Conservation (phyloP, 2,888 invertebrate genomes). For the Daptonema setosum region DNA sequence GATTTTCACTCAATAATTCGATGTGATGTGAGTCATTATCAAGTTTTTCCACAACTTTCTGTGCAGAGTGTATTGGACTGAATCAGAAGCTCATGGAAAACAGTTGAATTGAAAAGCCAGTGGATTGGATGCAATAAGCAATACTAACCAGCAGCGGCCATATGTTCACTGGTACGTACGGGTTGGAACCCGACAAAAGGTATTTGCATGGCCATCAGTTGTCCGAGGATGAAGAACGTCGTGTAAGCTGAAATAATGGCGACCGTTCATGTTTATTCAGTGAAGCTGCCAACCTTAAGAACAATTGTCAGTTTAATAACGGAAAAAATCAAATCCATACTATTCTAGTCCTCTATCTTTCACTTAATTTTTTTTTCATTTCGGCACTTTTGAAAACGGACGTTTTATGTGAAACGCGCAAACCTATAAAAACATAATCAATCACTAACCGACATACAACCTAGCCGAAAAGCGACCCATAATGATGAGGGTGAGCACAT, state of each 20-base stretch:
- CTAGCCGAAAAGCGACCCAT: conserved; percentile 86
- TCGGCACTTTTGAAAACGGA: not conserved
- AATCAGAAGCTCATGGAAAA: too few relatives aligned
- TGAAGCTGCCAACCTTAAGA: too few relatives aligned
- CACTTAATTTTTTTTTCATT: not conserved
- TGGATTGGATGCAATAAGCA: not conserved
- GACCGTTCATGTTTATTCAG: not conserved
- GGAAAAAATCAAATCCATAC: too few relatives aligned
- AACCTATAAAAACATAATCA: conserved; percentile 6
- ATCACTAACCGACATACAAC: conserved; percentile 47
- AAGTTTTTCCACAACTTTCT: too few relatives aligned
- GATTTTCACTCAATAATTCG: too few relatives aligned
- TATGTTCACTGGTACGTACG: conserved; percentile 91
- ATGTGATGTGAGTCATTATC: too few relatives aligned
- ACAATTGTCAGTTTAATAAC: too few relatives aligned
- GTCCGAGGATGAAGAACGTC: conserved; percentile 82
- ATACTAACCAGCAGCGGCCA: conserved; percentile 68
- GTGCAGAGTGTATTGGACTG: too few relatives aligned
- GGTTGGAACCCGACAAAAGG: conserved; percentile 75
- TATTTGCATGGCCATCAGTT: conserved; percentile 81
- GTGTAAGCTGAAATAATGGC: conserved; percentile 47
- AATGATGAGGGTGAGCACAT: conserved; percentile 64
- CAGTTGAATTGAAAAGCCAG: too few relatives aligned
- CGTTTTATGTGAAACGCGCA: not conserved
- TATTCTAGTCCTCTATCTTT: too few relatives aligned